Evolutionary conservation across 2,888 invertebrate species (phyloP).

Genomic region (Dasypogon diadema): DNA sequence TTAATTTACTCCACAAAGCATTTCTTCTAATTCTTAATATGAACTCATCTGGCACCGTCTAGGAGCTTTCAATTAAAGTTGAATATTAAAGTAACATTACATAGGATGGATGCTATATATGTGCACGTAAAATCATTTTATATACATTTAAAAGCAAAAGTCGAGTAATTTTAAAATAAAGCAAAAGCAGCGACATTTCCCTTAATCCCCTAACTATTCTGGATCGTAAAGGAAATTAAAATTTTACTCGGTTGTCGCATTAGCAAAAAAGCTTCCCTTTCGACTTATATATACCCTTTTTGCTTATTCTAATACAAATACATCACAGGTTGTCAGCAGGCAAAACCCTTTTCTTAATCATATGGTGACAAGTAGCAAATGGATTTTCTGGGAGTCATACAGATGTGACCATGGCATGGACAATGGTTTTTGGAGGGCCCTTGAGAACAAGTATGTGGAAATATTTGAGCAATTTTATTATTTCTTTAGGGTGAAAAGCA

Average conservation of each 20-base stretch:
- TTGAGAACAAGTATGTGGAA: constrained; percentile 9
- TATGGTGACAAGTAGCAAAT: constrained; percentile 61
- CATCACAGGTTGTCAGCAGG: constrained; percentile 60
- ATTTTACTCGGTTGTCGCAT: constrained; percentile 57
- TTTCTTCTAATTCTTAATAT: no score
- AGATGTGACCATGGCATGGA: constrained; percentile 54
- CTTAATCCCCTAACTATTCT: constrained; percentile 43
- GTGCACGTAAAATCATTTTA: not conserved
- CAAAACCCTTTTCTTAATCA: constrained; percentile 61
- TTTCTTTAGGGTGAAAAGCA: constrained; percentile 28
- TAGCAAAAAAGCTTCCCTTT: constrained; percentile 54
- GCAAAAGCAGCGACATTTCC: constrained; percentile 39
- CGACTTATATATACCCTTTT: constrained; percentile 42
- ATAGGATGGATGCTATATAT: no score
- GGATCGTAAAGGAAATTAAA: constrained; percentile 55
- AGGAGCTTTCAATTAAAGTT: no score
- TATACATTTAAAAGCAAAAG: constrained; percentile 20
- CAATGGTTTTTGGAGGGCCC: constrained; percentile 18
- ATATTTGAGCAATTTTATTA: constrained; percentile 45
- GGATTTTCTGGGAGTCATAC: constrained; percentile 60
- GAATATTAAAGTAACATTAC: no score
- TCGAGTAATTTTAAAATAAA: constrained; percentile 41
- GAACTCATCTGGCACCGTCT: no score
- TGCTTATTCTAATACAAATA: constrained; percentile 57
- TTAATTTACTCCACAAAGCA: no score